phyloP scores from a whole-genome alignment of 1,140 invertebrate species.

The Linepithema humile region DNA sequence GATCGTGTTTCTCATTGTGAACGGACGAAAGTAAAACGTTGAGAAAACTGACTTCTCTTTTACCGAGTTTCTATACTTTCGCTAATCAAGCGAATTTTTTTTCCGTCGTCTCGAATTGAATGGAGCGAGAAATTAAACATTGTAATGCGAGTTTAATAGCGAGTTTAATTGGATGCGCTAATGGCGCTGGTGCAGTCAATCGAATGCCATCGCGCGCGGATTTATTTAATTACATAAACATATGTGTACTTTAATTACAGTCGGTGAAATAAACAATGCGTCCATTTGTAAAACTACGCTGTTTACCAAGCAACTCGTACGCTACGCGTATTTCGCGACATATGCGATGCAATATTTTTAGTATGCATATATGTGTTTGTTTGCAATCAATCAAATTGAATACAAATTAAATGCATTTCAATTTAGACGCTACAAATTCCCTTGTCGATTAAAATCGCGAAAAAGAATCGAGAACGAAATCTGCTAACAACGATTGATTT shows the following conservation, averaged over 20 bases:
- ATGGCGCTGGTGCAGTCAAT: neutral
- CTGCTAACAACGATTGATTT: neutral
- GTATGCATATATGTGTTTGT: neutral
- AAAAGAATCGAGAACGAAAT: too few species aligned
- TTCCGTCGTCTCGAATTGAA: slow-evolving; percentile 19
- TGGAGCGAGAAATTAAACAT: slow-evolving; percentile 23
- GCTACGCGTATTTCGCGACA: too few species aligned
- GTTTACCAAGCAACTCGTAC: neutral
- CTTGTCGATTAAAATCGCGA: neutral
- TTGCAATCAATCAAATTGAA: neutral
- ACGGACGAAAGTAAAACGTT: slow-evolving; percentile 43
- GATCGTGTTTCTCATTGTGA: slow-evolving; percentile 22
- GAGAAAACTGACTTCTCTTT: slow-evolving; percentile 9
- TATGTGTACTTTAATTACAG: neutral
- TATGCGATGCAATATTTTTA: too few species aligned
- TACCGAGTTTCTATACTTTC: slow-evolving; percentile 51
- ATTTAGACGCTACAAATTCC: neutral
- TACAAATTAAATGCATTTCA: too few species aligned
- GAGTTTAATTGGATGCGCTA: too few species aligned
- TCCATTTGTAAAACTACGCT: too few species aligned
- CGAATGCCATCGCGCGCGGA: neutral
- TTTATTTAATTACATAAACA: neutral
- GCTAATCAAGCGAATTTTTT: slow-evolving; percentile 42
- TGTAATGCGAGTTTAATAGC: neutral
- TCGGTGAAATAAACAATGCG: too few species aligned